Conservation (phyloP, 2,797 vertebrate genomes). For the Odontamblyopus lacepedii region DNA sequence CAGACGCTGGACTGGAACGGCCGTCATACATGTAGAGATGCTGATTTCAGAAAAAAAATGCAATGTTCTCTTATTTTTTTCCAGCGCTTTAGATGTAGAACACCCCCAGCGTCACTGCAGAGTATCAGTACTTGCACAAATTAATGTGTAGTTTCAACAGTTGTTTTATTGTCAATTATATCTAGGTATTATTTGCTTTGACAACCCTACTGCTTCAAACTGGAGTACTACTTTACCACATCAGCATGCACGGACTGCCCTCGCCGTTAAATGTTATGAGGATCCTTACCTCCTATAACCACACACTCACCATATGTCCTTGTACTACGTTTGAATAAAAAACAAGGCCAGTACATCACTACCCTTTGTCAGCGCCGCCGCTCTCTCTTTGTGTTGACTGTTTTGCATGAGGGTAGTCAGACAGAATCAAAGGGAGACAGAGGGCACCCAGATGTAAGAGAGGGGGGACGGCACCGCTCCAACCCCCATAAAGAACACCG, state of each 20-base stretch:
- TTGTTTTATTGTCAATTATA: too few species aligned
- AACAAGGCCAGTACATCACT: background rate
- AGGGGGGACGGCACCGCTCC: background rate
- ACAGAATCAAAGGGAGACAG: constrained; percentile 4
- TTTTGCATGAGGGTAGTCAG: background rate
- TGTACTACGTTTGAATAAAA: background rate
- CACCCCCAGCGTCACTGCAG: too few species aligned
- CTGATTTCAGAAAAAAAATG: too few species aligned
- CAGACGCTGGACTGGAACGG: too few species aligned
- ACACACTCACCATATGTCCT: background rate
- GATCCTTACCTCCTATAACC: background rate
- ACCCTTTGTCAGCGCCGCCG: background rate
- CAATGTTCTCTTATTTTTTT: too few species aligned
- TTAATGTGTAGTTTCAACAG: too few species aligned
- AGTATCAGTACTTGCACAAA: too few species aligned
- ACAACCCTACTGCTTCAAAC: background rate
- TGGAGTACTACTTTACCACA: background rate
- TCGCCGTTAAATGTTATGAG: background rate
- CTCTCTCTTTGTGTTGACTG: background rate
- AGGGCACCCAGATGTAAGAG: background rate
- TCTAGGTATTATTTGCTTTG: background rate
- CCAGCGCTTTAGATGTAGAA: too few species aligned
- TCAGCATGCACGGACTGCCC: background rate
- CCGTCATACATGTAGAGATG: too few species aligned
- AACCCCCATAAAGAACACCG: background rate